Percentiles rank a stretch among this genome's conserved stretches.
These are phyloP conservation scores for Tyrannus savana DNA, from an alignment of 2,113 vertebrate species.

Conservation along the genomic window DNA sequence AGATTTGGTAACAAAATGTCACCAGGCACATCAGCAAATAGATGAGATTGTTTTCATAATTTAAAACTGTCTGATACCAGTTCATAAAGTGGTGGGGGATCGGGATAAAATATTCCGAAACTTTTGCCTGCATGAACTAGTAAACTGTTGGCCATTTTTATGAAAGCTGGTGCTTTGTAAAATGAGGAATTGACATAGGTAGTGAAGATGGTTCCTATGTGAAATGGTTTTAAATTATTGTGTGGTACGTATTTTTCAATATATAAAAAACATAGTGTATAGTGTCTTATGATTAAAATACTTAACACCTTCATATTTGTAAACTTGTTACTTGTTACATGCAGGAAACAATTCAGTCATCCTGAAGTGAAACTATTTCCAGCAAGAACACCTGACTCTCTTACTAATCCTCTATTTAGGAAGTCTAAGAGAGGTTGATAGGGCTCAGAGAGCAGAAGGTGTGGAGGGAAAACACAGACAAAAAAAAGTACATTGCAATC, in stretches of 20 bases:
- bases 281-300: background rate
- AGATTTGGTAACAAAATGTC: background rate
- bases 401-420: background rate
- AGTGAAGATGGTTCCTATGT: background rate
- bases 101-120: background rate
- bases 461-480: background rate
- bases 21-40: background rate
- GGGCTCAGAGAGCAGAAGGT: background rate
- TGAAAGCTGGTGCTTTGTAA: background rate
- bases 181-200: background rate
- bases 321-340: background rate
- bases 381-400: background rate
- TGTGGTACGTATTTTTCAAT: background rate
- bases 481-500: background rate
- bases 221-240: background rate
- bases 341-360: background rate
- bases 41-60: background rate
- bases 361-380: background rate
- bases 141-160: background rate
- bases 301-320: background rate
- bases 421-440: background rate
- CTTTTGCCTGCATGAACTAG: background rate
- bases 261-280: background rate
- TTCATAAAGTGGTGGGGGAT: background rate
- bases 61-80: background rate